These are phyloP conservation scores for Patiria pectinifera DNA, from an alignment of 53 echinoderm and acorn worm species.

Conservation along the genomic window DNA sequence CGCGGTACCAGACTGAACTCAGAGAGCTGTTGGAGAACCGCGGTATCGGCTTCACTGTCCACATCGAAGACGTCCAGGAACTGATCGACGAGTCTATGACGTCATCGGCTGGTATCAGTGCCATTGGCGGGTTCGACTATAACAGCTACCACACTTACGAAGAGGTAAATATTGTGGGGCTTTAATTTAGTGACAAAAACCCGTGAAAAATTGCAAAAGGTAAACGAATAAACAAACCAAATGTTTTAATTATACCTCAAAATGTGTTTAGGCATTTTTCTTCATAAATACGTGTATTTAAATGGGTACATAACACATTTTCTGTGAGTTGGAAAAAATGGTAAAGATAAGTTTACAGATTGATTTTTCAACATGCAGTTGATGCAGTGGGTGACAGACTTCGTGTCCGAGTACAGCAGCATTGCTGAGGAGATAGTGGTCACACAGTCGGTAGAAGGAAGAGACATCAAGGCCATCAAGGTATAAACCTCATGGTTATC, in stretches of 20 bases:
- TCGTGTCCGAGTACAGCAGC: conserved; percentile 47
- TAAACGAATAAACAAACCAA: no score
- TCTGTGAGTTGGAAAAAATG: no score
- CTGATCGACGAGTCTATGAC: conserved; percentile 27
- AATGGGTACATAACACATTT: no score
- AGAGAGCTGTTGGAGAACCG: not conserved
- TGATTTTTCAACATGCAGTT: conserved; percentile 33
- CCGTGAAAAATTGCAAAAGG: no score
- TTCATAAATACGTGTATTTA: no score
- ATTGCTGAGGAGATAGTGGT: conserved; percentile 63
- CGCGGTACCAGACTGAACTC: not conserved
- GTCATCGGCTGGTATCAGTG: not conserved
- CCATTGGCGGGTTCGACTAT: conserved; percentile 56
- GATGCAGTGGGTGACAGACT: conserved; percentile 65
- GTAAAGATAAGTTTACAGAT: not conserved
- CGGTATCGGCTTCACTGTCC: conserved; percentile 8
- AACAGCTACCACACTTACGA: conserved; percentile 78
- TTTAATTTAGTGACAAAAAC: not conserved
- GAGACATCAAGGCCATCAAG: conserved; percentile 75
- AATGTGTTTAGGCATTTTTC: no score
- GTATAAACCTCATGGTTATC: conserved; percentile 40
- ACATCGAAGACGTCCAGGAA: conserved; percentile 22
- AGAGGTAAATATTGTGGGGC: conserved; percentile 59
- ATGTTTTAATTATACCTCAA: no score
- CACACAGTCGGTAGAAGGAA: conserved; percentile 69